phyloP scores from a whole-genome alignment of 2,888 invertebrate species.

The Andrena dorsata region DNA sequence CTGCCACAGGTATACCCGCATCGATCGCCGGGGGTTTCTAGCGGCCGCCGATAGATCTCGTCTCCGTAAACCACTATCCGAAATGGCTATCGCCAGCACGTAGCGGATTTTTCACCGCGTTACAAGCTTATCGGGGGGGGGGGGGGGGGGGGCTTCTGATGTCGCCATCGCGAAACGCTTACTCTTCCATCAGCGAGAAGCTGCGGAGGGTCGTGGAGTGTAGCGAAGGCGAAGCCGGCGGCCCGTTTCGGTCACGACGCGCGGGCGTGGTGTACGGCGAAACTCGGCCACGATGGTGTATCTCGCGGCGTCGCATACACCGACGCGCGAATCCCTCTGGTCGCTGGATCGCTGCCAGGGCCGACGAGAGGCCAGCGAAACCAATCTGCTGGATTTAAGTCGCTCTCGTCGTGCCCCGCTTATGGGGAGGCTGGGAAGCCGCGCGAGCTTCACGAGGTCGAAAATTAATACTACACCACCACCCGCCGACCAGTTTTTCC shows the following conservation, averaged over 20 bases:
- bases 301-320: constrained; percentile 41
- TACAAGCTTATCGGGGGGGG: not conserved
- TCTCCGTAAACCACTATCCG: not conserved
- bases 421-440: constrained; percentile 30
- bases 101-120: not conserved
- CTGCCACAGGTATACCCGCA: not conserved
- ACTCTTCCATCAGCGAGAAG: not conserved
- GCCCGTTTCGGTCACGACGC: constrained; percentile 25
- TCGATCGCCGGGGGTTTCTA: not conserved
- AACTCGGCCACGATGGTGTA: constrained; percentile 57
- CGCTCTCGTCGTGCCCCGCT: constrained; percentile 54
- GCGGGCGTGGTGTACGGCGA: constrained; percentile 18
- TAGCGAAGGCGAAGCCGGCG: constrained; percentile 31
- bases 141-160: not conserved
- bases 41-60: not conserved
- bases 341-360: constrained; percentile 61
- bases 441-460: constrained; percentile 33
- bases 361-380: constrained; percentile 60
- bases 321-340: constrained; percentile 34
- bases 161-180: not conserved
- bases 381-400: constrained; percentile 72
- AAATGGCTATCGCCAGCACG: not conserved
- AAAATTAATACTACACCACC: constrained; percentile 55
- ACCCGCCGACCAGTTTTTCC: not conserved
- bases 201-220: constrained; percentile 3